Evolutionary conservation across 2,797 vertebrate species (phyloP).

Genomic region (Dicrostonyx torquatus): DNA sequence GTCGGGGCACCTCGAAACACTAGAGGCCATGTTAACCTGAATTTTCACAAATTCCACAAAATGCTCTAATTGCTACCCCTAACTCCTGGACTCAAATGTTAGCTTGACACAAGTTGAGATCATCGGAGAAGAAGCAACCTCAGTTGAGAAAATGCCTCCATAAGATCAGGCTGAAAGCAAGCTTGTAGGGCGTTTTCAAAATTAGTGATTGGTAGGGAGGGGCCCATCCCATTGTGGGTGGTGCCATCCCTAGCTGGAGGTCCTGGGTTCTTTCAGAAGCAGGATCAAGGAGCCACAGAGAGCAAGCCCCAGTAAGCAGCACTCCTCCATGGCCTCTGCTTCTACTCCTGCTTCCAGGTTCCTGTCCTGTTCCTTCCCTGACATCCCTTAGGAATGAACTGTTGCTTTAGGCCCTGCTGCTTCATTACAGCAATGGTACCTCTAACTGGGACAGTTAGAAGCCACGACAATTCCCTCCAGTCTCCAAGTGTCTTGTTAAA

Average conservation of each 20-base stretch:
- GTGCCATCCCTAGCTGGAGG: background rate
- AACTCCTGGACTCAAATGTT: background rate
- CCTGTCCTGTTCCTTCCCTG: background rate
- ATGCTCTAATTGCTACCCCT: background rate
- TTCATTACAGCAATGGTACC: background rate
- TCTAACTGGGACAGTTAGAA: background rate
- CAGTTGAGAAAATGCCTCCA: background rate
- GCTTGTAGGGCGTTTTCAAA: background rate
- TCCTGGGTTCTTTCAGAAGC: background rate
- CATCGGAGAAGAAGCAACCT: background rate
- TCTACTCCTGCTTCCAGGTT: background rate
- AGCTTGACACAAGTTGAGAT: background rate
- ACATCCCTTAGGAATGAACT: background rate
- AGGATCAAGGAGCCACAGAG: background rate
- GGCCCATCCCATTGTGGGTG: too few relatives aligned
- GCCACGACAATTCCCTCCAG: background rate
- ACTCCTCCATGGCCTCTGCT: background rate
- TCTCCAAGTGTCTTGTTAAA: background rate
- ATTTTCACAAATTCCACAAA: background rate
- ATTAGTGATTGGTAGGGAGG: background rate
- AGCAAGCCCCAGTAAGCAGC: background rate
- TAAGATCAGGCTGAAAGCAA: background rate
- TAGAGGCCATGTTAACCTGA: accelerated
- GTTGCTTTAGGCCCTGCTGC: background rate
- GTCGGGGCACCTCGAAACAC: background rate